These are phyloP conservation scores for Piaya cayana DNA, from an alignment of 2,113 vertebrate species.

Conservation along the genomic window DNA sequence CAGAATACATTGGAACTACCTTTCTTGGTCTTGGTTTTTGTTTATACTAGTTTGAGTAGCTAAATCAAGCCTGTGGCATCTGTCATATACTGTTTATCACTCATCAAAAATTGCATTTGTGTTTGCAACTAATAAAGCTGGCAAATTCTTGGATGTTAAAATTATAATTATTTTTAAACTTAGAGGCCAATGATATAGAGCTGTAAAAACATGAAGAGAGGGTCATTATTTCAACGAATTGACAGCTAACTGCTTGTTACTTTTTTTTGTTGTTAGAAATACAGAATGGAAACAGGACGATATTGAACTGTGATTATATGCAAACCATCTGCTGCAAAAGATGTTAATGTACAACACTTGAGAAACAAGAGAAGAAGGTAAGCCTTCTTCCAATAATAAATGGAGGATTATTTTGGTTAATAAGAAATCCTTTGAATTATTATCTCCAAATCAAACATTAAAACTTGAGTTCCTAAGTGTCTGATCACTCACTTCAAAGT, in stretches of 20 bases:
- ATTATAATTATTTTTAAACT: background rate
- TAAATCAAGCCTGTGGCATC: background rate
- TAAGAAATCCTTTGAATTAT: background rate
- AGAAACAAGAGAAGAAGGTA: conserved; percentile 1
- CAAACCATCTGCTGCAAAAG: conserved; percentile 14
- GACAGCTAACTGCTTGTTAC: background rate
- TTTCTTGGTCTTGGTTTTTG: background rate
- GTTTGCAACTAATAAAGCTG: background rate
- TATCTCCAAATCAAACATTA: background rate
- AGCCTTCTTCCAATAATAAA: background rate
- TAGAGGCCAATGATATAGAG: background rate
- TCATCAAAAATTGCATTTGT: background rate
- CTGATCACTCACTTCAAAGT: background rate
- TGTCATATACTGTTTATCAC: background rate
- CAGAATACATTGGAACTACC: background rate
- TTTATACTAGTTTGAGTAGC: background rate
- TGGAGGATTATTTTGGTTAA: background rate
- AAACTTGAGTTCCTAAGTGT: background rate
- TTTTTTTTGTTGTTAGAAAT: background rate
- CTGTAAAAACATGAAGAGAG: background rate
- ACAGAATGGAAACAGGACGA: background rate
- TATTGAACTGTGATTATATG: background rate
- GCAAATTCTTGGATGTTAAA: background rate
- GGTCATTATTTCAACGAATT: background rate
- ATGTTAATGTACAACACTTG: background rate